These are phyloP conservation scores for Spodoptera litura DNA, from an alignment of 1,140 invertebrate species.

Conservation along the genomic window DNA sequence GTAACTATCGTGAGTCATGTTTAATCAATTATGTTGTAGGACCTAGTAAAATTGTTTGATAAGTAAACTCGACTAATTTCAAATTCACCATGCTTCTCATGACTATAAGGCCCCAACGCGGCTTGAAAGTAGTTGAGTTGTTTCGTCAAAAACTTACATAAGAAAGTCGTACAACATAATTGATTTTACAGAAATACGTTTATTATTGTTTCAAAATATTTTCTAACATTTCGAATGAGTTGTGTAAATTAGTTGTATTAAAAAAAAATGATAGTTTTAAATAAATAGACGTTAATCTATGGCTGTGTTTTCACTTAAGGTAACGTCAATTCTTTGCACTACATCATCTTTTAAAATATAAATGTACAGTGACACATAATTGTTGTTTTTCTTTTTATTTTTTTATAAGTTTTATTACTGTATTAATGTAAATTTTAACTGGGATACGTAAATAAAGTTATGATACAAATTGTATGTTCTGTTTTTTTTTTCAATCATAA, in stretches of 20 bases:
- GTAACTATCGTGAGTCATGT: no score
- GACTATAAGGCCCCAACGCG: no score
- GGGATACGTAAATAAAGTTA: conserved; percentile 81
- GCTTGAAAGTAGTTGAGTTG: no score
- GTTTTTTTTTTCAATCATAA: not conserved
- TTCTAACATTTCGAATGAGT: no score
- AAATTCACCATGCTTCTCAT: no score
- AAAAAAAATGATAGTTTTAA: conserved; percentile 47
- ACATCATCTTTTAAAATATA: conserved; percentile 78
- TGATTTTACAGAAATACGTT: no score
- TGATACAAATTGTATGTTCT: conserved; percentile 49
- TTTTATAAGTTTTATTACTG: conserved; percentile 60
- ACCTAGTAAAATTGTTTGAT: no score
- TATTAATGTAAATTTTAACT: conserved; percentile 71
- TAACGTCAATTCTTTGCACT: conserved; percentile 83
- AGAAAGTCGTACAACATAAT: no score
- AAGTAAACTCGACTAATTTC: no score
- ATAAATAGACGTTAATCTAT: conserved; percentile 78
- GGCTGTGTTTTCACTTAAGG: conserved; percentile 83
- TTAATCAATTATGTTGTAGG: no score
- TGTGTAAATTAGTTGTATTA: conserved; percentile 58
- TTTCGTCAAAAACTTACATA: no score
- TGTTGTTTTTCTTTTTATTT: conserved; percentile 65
- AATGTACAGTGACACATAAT: conserved; percentile 76
- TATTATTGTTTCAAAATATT: no score